A percentile compares a stretch with the other conserved stretches of the same genome.
These are phyloP conservation scores for Emmelina monodactyla DNA, from an alignment of 2,888 invertebrate genomes.

Conservation along the genomic window DNA sequence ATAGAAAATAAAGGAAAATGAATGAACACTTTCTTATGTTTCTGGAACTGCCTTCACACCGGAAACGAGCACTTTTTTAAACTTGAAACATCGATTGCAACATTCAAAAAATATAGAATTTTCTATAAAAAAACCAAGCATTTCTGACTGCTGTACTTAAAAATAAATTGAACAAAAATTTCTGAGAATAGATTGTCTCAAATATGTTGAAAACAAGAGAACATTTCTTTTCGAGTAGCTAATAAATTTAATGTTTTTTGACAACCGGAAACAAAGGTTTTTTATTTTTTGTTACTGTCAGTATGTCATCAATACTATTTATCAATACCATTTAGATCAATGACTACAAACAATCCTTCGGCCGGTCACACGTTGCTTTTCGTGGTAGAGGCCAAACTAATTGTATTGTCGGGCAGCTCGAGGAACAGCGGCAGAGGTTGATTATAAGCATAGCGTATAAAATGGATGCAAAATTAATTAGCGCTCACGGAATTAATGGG, in stretches of 20 bases:
- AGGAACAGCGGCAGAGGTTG: too few species aligned
- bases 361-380: too few species aligned
- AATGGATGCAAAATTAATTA: too few species aligned
- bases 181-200: slow-evolving; percentile 19
- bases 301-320: too few species aligned
- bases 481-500: too few species aligned
- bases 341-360: too few species aligned
- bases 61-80: slow-evolving; percentile 52
- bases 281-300: too few species aligned
- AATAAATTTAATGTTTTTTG: slow-evolving; percentile 19
- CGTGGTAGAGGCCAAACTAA: too few species aligned
- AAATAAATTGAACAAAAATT: slow-evolving; percentile 22
- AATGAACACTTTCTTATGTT: slow-evolving; percentile 57
- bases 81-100: slow-evolving; percentile 32
- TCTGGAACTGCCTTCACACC: slow-evolving; percentile 59
- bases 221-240: slow-evolving; percentile 14
- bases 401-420: too few species aligned
- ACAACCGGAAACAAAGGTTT: slow-evolving; percentile 31
- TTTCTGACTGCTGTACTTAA: slow-evolving; percentile 31
- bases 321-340: too few species aligned
- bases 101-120: slow-evolving; percentile 28
- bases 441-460: too few species aligned
- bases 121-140: slow-evolving; percentile 36
- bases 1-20: slow-evolving; percentile 61
- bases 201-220: slow-evolving; percentile 19